Conservation (phyloP, 2,797 vertebrate genomes). For the Furcifer pardalis region DNA sequence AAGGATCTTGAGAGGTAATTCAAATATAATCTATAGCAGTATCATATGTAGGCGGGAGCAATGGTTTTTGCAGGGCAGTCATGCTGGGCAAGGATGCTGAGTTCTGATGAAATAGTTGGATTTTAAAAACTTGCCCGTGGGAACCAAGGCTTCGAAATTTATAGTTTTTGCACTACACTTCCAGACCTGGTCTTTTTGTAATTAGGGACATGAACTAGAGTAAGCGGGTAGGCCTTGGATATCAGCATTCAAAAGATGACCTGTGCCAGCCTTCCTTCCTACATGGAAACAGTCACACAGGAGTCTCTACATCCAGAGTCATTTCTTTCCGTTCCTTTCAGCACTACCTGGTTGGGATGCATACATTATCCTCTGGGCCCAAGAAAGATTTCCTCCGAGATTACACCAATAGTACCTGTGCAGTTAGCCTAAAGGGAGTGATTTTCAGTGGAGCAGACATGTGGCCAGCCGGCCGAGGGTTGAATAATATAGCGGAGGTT, state of each 20-base stretch:
- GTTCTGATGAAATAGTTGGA: too few species aligned
- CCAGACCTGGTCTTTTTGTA: neutral
- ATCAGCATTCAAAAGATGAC: neutral
- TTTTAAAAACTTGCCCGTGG: too few species aligned
- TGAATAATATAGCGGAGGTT: neutral
- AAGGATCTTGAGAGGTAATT: neutral
- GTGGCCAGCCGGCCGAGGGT: neutral
- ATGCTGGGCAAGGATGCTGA: neutral
- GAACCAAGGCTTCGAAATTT: too few species aligned
- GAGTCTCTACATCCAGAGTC: neutral
- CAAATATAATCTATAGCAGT: neutral
- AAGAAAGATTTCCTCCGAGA: neutral
- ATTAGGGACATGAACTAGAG: neutral
- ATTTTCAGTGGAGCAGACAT: neutral
- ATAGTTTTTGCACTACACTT: neutral
- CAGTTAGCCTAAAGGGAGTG: neutral
- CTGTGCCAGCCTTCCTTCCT: too few species aligned
- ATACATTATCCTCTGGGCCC: neutral
- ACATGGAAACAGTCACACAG: neutral
- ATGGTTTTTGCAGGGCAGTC: neutral
- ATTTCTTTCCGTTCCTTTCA: neutral
- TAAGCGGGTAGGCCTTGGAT: neutral
- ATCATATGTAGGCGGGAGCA: neutral
- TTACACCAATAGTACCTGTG: neutral
- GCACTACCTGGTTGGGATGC: neutral